phyloP scores from a whole-genome alignment of 1,140 invertebrate species.

The Paraescarpia echinospica region DNA sequence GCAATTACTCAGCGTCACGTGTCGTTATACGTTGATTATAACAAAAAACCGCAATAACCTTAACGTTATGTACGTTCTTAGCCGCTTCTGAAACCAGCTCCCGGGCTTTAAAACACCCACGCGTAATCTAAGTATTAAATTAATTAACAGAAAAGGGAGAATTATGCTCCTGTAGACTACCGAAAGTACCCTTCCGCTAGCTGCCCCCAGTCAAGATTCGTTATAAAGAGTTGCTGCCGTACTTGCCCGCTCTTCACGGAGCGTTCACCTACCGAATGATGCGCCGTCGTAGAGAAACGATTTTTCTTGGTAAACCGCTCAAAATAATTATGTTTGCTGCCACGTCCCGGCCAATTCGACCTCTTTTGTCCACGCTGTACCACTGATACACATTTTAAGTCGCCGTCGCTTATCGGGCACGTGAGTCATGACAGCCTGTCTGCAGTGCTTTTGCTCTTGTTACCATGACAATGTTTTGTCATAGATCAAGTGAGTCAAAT shows the following conservation, averaged over 20 bases:
- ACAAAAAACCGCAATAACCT: no score
- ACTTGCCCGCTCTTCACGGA: neutral
- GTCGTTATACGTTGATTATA: no score
- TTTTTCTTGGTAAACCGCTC: neutral
- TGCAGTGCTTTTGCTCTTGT: neutral
- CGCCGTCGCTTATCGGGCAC: neutral
- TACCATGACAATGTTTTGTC: neutral
- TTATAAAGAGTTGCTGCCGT: neutral
- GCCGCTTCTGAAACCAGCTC: no score
- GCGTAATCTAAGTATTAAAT: no score
- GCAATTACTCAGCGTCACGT: no score
- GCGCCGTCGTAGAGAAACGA: neutral
- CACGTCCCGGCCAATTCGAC: neutral
- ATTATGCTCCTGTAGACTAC: no score
- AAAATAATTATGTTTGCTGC: neutral
- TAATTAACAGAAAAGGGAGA: no score
- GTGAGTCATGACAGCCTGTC: neutral
- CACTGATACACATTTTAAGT: neutral
- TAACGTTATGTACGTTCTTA: no score
- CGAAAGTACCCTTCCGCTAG: no score
- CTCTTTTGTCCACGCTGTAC: neutral
- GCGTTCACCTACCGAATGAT: neutral
- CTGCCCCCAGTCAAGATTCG: neutral
- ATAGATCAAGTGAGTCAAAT: neutral
- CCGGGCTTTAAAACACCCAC: no score